Evolutionary conservation across 2,113 vertebrate species (phyloP).

Genomic region (Alaudala cheleensis): DNA sequence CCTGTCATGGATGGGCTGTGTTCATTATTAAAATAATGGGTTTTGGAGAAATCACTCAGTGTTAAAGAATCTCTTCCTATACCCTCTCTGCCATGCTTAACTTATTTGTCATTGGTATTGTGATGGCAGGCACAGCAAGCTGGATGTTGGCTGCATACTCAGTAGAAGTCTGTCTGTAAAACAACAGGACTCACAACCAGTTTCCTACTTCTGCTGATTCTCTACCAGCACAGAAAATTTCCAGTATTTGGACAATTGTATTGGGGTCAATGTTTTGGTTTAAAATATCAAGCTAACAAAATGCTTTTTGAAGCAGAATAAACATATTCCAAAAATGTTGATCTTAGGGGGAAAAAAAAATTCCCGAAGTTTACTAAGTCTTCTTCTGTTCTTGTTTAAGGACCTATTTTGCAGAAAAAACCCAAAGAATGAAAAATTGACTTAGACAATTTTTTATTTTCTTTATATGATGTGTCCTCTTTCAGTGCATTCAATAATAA

Average conservation of each 20-base stretch:
- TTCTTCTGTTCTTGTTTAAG: background rate
- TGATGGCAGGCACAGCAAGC: background rate
- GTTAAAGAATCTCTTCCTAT: background rate
- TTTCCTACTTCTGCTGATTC: background rate
- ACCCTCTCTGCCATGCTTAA: background rate
- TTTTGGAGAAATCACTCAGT: background rate
- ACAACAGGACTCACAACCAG: background rate
- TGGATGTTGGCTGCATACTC: background rate
- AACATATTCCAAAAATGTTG: background rate
- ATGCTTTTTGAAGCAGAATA: background rate
- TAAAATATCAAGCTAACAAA: background rate
- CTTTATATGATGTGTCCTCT: background rate
- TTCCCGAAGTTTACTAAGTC: background rate
- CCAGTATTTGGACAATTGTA: background rate
- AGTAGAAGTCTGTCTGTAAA: background rate
- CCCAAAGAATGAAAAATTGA: background rate
- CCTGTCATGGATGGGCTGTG: constrained; percentile 16
- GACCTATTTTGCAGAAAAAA: background rate
- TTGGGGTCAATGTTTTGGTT: background rate
- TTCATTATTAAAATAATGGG: constrained; percentile 22
- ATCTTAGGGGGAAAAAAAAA: background rate
- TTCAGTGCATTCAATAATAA: background rate
- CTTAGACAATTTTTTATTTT: background rate
- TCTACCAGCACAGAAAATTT: background rate
- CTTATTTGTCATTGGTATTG: constrained; percentile 8